Evolutionary conservation across 2,888 invertebrate genomes (phyloP).

Genomic region (Trachelus tabidus): DNA sequence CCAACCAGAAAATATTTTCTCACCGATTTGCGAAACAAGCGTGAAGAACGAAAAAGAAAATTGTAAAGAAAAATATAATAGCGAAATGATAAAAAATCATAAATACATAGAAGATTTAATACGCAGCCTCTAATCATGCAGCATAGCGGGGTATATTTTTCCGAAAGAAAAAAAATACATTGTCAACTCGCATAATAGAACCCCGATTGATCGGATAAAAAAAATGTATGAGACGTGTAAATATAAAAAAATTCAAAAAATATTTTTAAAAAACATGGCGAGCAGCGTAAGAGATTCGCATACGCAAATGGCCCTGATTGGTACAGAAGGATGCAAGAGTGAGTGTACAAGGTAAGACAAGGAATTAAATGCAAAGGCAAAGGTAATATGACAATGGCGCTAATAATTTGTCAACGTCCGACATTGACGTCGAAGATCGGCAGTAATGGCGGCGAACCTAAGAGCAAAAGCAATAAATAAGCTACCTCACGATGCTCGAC

Average conservation of each 20-base stretch:
- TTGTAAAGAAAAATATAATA: too few species aligned
- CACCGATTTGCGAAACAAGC: not conserved
- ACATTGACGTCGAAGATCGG: not conserved
- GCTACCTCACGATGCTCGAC: not conserved
- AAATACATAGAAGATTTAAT: not conserved
- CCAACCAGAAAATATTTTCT: conserved; percentile 1
- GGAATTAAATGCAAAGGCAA: not conserved
- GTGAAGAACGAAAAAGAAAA: not conserved
- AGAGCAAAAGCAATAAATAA: not conserved
- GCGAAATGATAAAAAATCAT: too few species aligned
- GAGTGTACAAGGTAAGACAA: not conserved
- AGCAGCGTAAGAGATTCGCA: not conserved
- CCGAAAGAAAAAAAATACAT: too few species aligned
- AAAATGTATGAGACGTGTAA: not conserved
- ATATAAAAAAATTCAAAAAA: not conserved
- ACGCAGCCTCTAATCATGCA: not conserved
- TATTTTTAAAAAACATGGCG: not conserved
- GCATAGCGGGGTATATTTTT: not conserved
- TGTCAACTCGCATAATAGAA: not conserved
- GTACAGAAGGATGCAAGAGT: not conserved
- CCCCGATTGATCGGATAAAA: not conserved
- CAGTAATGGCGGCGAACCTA: not conserved
- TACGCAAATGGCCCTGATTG: not conserved
- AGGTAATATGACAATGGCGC: not conserved
- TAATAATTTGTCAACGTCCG: not conserved